Evolutionary conservation across 2,113 vertebrate species (phyloP).

Genomic region (Tachysurus fulvidraco): DNA sequence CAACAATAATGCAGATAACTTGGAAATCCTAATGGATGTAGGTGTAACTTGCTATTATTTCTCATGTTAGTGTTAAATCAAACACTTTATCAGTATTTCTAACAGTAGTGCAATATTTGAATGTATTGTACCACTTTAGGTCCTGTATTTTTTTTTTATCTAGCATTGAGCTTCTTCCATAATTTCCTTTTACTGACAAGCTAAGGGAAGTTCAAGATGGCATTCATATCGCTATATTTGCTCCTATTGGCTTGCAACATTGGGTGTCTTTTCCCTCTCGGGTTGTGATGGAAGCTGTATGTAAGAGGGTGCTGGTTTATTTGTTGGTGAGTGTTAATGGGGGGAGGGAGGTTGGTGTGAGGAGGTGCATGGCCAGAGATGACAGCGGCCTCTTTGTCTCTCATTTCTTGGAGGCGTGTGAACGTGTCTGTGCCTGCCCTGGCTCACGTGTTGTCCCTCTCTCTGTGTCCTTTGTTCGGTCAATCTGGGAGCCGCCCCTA

Average conservation of each 20-base stretch:
- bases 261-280: constrained; percentile 10
- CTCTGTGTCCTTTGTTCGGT: constrained; percentile 55
- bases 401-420: constrained; percentile 54
- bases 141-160: constrained; percentile 12
- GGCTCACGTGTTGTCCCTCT: constrained; percentile 57
- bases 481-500: constrained; percentile 61
- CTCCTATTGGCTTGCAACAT: constrained; percentile 43
- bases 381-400: constrained; percentile 64
- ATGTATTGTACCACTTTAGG: not conserved
- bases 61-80: not conserved
- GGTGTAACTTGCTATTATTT: not conserved
- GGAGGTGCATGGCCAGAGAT: constrained; percentile 46
- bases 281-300: constrained; percentile 13
- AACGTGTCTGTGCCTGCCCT: constrained; percentile 58
- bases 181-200: not conserved
- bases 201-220: not conserved
- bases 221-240: not conserved
- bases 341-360: constrained; percentile 32
- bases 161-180: not conserved
- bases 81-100: not conserved
- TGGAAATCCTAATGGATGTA: not conserved
- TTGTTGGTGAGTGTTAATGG: constrained; percentile 38
- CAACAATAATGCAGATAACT: not conserved
- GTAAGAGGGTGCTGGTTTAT: constrained; percentile 24
- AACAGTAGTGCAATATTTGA: not conserved